phyloP scores from a whole-genome alignment of 2,888 invertebrate genomes.

The Calliscelio sp. region DNA sequence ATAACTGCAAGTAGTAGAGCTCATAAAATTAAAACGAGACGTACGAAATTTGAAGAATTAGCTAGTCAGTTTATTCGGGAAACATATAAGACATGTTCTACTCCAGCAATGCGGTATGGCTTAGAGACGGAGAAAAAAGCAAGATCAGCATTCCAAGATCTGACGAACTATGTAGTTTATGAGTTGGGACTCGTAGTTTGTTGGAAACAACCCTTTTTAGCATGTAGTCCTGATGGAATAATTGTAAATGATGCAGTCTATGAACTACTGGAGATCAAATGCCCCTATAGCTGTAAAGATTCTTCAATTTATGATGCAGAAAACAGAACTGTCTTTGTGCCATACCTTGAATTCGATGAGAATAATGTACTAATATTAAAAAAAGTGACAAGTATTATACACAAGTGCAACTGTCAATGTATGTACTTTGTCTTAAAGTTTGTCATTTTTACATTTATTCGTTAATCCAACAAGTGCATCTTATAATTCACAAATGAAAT shows the following conservation, averaged over 20 bases:
- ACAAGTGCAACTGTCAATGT: conserved; percentile 57
- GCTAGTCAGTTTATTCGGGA: conserved; percentile 24
- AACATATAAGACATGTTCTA: conserved; percentile 19
- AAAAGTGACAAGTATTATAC: conserved; percentile 39
- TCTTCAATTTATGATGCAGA: conserved; percentile 9
- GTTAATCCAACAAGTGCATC: conserved; percentile 12
- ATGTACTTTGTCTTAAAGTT: conserved; percentile 32
- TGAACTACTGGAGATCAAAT: conserved; percentile 36
- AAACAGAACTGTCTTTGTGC: not conserved
- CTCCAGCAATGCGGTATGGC: conserved; percentile 29
- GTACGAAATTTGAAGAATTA: conserved; percentile 30
- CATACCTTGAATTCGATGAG: conserved; percentile 23
- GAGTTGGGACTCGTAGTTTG: conserved; percentile 23
- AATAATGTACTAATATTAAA: conserved; percentile 16
- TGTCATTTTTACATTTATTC: conserved; percentile 59
- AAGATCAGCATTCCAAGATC: not conserved
- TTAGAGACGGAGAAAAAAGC: conserved; percentile 18
- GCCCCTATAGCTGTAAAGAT: conserved; percentile 16
- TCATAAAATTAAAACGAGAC: conserved; percentile 37
- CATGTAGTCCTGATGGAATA: conserved; percentile 47
- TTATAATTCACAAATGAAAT: no score
- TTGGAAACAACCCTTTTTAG: conserved; percentile 37
- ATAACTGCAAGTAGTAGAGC: conserved; percentile 42
- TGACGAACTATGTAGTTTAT: not conserved
- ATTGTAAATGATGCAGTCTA: conserved; percentile 42